Evolutionary conservation across 1,140 invertebrate genomes (phyloP), one percentile per base, ranked within the genome.

Genomic region (Choristoneura fumiferana): DNA sequence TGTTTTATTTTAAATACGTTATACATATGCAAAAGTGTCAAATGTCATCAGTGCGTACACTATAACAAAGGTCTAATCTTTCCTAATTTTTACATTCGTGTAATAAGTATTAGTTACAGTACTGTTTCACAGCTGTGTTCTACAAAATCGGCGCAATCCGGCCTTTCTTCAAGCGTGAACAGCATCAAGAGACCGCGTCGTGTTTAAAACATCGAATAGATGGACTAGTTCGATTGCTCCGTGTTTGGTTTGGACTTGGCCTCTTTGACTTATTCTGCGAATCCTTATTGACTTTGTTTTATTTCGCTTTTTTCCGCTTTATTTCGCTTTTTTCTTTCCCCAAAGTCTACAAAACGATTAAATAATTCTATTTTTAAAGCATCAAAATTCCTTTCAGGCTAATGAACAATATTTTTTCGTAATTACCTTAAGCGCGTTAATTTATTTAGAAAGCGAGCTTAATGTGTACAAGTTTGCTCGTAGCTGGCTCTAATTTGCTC

Each of bases 371-470:
- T 39, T 40, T 17, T 60, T 60, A 64, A 61, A 49, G 43, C 56
- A 61, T 62, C 22, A 29, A 29, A 63, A 64, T 62, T 65, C 18
- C 17, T 49, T 49, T 18, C n/a, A 37, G 60, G 54, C 60, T 66
- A 52, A 35, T 54, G 54, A 62, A 68, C 62, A 60, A 70, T 71
- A 62, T 72, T 78, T 76, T 78, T 76, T 81, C 75, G 56, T 75
- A 76, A 81, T 78, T 72, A 74, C 58, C 62, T 71, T 62, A 70
- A 62, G 63, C 73, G 67, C 69, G 72, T 75, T 75, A 78, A 83
- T 84, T 84, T 82, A 84, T 84, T 82, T 74, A 70, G 64, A 71
- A 72, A 70, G 70, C 67, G 61, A 63, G 65, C 70, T 65, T 83
- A 81, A 83, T 77, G 70, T 62, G 60, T 60, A 53, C 65, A 73